Conservation (phyloP, 2,888 invertebrate species). For the Andrena trimmerana region DNA sequence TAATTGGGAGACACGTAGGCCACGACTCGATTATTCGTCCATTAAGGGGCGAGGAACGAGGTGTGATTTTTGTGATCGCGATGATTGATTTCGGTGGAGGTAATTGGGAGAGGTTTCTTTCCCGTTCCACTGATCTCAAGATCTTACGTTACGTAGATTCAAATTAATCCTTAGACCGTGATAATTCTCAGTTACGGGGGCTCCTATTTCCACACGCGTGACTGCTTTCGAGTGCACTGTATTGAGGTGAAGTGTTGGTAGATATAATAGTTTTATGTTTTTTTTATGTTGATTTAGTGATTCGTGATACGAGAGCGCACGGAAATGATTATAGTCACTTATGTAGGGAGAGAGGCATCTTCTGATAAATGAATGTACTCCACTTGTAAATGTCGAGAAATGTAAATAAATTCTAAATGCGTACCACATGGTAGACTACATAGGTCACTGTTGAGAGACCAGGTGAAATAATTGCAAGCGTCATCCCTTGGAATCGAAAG, state of each 20-base stretch:
- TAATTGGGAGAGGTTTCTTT: neutral
- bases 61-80: neutral
- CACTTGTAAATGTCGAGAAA: neutral
- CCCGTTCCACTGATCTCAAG: neutral
- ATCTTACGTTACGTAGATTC: neutral
- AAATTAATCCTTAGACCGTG: too few relatives aligned
- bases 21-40: neutral
- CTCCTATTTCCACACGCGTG: too few relatives aligned
- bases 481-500: neutral
- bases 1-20: slow-evolving; percentile 8
- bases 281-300: too few relatives aligned
- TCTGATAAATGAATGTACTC: neutral
- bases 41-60: neutral
- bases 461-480: neutral
- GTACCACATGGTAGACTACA: too few relatives aligned
- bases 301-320: too few relatives aligned
- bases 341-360: too few relatives aligned
- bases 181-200: too few relatives aligned
- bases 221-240: too few relatives aligned
- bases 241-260: too few relatives aligned
- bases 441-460: neutral
- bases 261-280: too few relatives aligned
- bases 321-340: too few relatives aligned
- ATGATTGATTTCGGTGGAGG: neutral
- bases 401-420: neutral